Evolutionary conservation across 2,113 vertebrate species (phyloP), one percentile per base, ranked within the genome.

Genomic region (Grammomys surdaster): DNA sequence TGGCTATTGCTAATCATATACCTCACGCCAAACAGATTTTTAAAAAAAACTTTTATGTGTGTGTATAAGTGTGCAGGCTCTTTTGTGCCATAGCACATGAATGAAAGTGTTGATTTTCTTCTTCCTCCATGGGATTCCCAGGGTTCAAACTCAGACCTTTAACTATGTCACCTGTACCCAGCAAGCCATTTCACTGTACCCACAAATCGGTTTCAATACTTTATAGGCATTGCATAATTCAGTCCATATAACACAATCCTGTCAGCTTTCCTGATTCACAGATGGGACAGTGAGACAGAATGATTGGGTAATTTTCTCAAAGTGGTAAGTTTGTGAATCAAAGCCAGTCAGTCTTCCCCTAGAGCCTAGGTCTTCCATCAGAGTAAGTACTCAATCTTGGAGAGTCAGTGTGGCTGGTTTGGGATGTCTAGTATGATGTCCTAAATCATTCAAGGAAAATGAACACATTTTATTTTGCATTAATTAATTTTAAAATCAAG

Each of bases 401-500:
- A 43, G 14, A 43, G 8, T 36, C 12, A 93, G 80, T 26, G 40
- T 36, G 56, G 31, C 67, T n/a, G 26, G 16, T 76, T 31, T 73
- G 33, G 19, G 56, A 60, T 81, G 56, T 73, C 69, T 70, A 31
- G 84, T 95, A 31, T 92, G 76, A n/a, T 81, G 54, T 28, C 81
- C 36, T 51, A 13, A 75, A 70, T 56, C 24, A 73, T 31, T 13
- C 26, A 46, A 85, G 12, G 75, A 91, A 65, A n/a, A 54, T 86
- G 80, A 73, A 48, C 77, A n/a, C 24, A 77, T 77, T 95, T 94
- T 54, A 63, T 78, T 89, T 93, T 90, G 40, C 51, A 75, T 84
- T 89, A 81, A 65, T 85, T 46, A 24, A 36, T 40, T 12, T 56
- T 77, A 70, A 63, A 90, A 87, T 87, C 46, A 95, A 78, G 40